Conservation (phyloP, 2,888 invertebrate genomes). For the Hypomecis atomaria region DNA sequence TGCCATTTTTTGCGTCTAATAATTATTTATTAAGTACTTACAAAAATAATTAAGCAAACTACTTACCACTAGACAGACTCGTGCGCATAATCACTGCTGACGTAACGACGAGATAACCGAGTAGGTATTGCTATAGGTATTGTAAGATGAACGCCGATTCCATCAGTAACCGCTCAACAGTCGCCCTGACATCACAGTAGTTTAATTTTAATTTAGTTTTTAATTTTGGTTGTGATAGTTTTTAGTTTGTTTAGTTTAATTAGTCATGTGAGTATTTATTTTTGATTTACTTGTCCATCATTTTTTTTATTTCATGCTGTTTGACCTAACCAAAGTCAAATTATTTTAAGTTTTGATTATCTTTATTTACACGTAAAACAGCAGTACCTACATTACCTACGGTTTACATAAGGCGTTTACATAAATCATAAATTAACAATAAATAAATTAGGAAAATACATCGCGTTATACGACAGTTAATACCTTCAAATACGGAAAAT, state of each 20-base stretch:
- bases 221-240: conserved; percentile 26
- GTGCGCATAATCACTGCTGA: conserved; percentile 12
- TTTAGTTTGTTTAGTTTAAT: conserved; percentile 22
- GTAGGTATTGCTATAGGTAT: conserved; percentile 9
- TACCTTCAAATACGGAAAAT: too few species aligned
- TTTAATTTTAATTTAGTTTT: conserved; percentile 32
- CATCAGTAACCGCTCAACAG: conserved; percentile 17
- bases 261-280: conserved; percentile 41
- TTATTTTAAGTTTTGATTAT: too few species aligned
- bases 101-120: conserved; percentile 21
- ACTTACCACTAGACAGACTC: conserved; percentile 7
- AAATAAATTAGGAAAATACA: too few species aligned
- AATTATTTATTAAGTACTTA: too few species aligned
- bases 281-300: background rate
- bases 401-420: too few species aligned
- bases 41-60: background rate
- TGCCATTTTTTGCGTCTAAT: too few species aligned
- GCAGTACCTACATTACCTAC: too few species aligned
- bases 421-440: too few species aligned
- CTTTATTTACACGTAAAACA: too few species aligned
- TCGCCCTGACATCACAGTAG: conserved; percentile 9
- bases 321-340: too few species aligned
- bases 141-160: background rate
- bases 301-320: background rate
- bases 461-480: too few species aligned